Base-by-base conservation (phyloP, 2,888 invertebrate genomes). In the Ophion costatus region DNA sequence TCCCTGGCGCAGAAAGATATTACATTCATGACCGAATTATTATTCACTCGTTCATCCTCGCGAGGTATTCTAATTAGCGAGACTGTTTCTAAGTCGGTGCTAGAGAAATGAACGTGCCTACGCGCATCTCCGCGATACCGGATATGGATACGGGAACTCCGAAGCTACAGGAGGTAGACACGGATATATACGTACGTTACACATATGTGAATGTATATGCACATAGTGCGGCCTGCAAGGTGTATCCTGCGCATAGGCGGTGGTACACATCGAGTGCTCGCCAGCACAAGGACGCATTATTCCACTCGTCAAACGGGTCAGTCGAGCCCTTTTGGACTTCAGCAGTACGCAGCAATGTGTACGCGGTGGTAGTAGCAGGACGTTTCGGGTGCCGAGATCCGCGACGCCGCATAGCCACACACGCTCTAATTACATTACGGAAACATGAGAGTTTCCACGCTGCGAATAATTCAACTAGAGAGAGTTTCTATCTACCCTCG, bases 351-450 rank as follows among this genome's bases (percentile, higher is more conserved):
- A 38, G 70, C 81, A 75, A 77, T 76, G 67, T 82, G 82, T 73
- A 80, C 80, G 73, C 70, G 22, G 17, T n/a, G 5, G 38, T 38
- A 9, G 38, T 38, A 38, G 66, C 82, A 75, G 79, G 79, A 79
- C 79, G 75, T 76, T 79, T 57, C 75, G 70, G 78, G 67, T 76
- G 70, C 57, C 73, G 80, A 76, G 80, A 81, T 81, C 77, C 83
- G 81, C 87, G 85, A 87, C 86, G 88, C 89, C 88, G 87, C 87
- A 86, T 82, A 88, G 88, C 90, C 89, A 89, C 51, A 51, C 87
- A 86, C 75, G 90, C 89, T 92, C 92, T 93, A 93, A 93, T 93
- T 93, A 91, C 93, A 92, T 92, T 92, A 92, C 91, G 89, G 90
- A 93, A 92, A 93, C 92, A 93, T 91, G 93, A 92, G 91, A 92